Evolutionary conservation across 1,140 invertebrate genomes (phyloP), one percentile per base, ranked within the genome.

Genomic region (Metaphire vulgaris): DNA sequence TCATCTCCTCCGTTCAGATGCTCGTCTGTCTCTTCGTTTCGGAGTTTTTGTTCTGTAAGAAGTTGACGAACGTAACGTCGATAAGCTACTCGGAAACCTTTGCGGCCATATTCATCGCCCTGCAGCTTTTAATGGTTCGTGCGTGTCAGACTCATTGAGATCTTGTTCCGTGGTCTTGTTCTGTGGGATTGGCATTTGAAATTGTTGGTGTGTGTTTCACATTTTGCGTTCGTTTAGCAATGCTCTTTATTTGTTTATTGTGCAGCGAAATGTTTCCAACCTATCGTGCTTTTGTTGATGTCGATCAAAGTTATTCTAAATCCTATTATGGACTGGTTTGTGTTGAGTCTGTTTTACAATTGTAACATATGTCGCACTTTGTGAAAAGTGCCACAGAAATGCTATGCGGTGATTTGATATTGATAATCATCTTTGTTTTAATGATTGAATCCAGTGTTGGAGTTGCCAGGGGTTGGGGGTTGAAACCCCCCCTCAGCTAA

Each of bases 21-120:
- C 86, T 97, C 33, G 89, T 92, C 16, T 87, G 96, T 69, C 89
- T 94, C 73, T 96, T 96, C 89, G 90, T 95, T 34, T 97, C 96
- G 83, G 95, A 98, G 85, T 92, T 95, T 87, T 88, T 98, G 75
- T 83, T 98, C 16, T 97, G 94, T 87, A 91, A 92, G 84, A 96
- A 95, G 86, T 86, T 97, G 29, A 90, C 92, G 80, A 91, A 91
- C 32, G 90, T 92, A 82, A 90, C 90, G 74, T 89, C 88, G 21
- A 89, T 95, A 69, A 93, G 94, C 81, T 95, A 92, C 82, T 95
- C 93, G 67, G 95, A 97, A 90, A 91, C 97, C 16, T 90, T 96
- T 85, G 92, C 93, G 72, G 95, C 95, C 26, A 87, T 97, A 56
- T 97, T 97, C 87, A 92, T 96, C 77, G 86, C 97, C 33, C 86